Conservation (phyloP, 2,113 vertebrate genomes). For the Cinclus cinclus region DNA sequence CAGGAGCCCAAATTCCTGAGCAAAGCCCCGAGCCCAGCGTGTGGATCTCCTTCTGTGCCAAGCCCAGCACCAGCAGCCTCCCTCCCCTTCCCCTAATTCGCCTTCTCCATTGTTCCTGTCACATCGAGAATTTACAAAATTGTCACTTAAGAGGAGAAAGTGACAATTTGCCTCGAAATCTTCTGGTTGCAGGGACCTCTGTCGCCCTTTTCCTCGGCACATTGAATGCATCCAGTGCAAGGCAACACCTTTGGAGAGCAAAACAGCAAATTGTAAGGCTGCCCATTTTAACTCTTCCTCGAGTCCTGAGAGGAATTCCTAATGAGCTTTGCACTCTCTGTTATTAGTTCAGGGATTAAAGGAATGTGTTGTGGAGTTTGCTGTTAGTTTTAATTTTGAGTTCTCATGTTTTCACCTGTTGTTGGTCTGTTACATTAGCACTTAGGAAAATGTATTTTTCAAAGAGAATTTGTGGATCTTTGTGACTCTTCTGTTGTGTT, state of each 20-base stretch:
- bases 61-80: neutral
- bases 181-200: neutral
- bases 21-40: neutral
- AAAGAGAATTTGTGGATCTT: neutral
- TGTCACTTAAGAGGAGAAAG: slow-evolving; percentile 14
- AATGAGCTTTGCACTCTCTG: neutral
- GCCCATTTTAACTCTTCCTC: neutral
- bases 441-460: neutral
- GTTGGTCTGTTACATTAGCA: neutral
- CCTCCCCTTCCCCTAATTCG: neutral
- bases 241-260: neutral
- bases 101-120: slow-evolving; percentile 23
- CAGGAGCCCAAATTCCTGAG: neutral
- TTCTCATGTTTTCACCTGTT: neutral
- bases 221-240: neutral
- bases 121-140: slow-evolving; percentile 32
- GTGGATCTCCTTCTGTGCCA: neutral
- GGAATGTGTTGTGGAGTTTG: neutral
- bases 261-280: neutral
- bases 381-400: neutral
- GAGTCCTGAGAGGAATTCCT: neutral
- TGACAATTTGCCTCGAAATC: slow-evolving; percentile 27
- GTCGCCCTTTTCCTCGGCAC: neutral
- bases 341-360: neutral
- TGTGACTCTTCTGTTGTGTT: neutral